Conservation (phyloP, 2,888 invertebrate species). For the Kryphioiulus occultus region DNA sequence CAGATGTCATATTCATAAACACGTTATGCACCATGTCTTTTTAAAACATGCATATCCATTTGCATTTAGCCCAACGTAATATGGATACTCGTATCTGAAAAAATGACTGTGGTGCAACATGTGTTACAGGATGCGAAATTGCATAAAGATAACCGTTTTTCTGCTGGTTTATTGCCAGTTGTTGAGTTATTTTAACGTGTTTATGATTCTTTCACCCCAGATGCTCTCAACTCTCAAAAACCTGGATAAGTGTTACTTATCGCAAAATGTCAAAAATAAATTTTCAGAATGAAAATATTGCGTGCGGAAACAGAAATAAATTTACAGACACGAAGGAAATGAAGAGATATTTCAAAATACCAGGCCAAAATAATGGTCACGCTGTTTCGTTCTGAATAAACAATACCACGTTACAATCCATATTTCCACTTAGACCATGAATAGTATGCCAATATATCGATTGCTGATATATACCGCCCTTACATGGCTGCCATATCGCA, state of each 20-base stretch:
- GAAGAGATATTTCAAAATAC: neutral
- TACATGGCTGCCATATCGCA: neutral
- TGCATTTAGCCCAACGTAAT: too few species aligned
- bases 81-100: too few species aligned
- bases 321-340: neutral
- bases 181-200: too few species aligned
- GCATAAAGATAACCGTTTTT: too few species aligned
- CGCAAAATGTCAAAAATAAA: neutral
- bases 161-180: too few species aligned
- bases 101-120: too few species aligned
- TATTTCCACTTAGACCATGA: neutral
- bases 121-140: too few species aligned
- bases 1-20: too few species aligned
- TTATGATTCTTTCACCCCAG: too few species aligned
- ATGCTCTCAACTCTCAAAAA: neutral
- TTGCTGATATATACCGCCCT: neutral
- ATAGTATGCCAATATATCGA: constrained; percentile 10
- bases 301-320: neutral
- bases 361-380: neutral
- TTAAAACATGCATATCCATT: too few species aligned
- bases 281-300: neutral
- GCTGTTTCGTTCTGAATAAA: neutral
- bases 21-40: too few species aligned
- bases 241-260: neutral
- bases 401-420: neutral